Conservation (phyloP, 1,140 invertebrate genomes). For the Lucilia sericata region DNA sequence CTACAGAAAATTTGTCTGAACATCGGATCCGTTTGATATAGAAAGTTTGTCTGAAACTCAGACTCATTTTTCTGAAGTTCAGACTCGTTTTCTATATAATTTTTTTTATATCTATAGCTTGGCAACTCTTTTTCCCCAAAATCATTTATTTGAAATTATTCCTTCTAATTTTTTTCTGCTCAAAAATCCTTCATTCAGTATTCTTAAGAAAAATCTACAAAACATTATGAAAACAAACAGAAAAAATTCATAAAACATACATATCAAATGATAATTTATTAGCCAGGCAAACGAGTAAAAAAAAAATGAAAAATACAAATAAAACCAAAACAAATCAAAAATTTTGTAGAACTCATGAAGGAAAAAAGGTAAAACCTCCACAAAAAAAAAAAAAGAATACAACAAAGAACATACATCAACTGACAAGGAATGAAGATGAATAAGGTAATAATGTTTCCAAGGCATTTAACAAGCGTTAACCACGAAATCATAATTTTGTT, state of each 20-base stretch:
- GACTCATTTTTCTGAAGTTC: too few species aligned
- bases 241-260: slow-evolving; percentile 30
- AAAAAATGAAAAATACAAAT: background rate
- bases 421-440: slow-evolving; percentile 40
- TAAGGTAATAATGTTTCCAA: slow-evolving; percentile 38
- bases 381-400: background rate
- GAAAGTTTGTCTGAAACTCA: too few species aligned
- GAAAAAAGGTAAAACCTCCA: background rate
- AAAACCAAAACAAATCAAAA: slow-evolving; percentile 33
- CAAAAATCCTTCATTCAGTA: background rate
- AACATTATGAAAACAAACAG: slow-evolving; percentile 1
- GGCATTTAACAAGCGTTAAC: slow-evolving; percentile 41
- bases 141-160: background rate
- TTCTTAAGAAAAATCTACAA: slow-evolving; percentile 27
- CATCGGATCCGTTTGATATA: too few species aligned
- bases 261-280: slow-evolving; percentile 41
- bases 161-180: too few species aligned
- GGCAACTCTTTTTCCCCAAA: background rate
- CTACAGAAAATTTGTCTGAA: too few species aligned
- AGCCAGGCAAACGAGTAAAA: background rate
- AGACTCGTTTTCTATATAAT: too few species aligned
- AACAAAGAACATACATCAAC: background rate
- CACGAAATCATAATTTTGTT: slow-evolving; percentile 29
- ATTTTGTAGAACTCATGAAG: background rate
- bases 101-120: background rate